Base-by-base conservation (phyloP, 2,797 vertebrate genomes). In the Morelia viridis region DNA sequence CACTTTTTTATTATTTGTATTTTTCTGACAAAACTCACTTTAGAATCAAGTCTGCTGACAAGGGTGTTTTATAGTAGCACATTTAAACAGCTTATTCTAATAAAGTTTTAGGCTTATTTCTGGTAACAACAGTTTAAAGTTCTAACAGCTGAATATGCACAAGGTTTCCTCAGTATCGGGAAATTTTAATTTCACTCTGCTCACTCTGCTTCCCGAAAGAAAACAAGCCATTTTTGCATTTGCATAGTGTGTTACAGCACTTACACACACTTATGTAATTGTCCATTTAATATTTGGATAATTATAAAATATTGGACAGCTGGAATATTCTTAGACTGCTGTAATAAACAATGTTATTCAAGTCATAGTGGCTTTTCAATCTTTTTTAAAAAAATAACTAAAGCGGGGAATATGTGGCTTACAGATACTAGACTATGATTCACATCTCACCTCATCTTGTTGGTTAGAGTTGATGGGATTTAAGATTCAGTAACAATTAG, bases 21-120 rank as follows among this genome's bases (percentile, higher is more conserved):
- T 92, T 95, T 95, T 96, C 95, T 95, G 92, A 92, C 94, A 93
- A 94, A 94, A 68, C 95, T 91, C 91, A 87, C 85, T 94, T 89
- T 94, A 91, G 56, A 90, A 96, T 94, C 91, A 41, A 5, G 92
- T 88, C 92, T 96, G 95, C 90, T 96, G 95, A 95, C 95, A 92
- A 86, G 68, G 94, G 91, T 96, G 80, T 93, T 97, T 96, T 93
- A 92, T 83, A 93, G 90, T 65, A 83, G 26, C 88, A 60, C 86
- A 85, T 93, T 94, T 91, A 92, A 92, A 93, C 94, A 93, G 93
- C 90, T 90, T 95, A 89, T 90, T 91, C 60, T 93, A 93, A 95
- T 89, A 91, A 93, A 91, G 83, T 89, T 93, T 91, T 93, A 85
- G 87, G 41, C 90, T 95, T 95, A 89, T 94, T 90, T 94, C 91